phyloP scores from a whole-genome alignment of 2,797 vertebrate species.

The Enteromius mattozi region DNA sequence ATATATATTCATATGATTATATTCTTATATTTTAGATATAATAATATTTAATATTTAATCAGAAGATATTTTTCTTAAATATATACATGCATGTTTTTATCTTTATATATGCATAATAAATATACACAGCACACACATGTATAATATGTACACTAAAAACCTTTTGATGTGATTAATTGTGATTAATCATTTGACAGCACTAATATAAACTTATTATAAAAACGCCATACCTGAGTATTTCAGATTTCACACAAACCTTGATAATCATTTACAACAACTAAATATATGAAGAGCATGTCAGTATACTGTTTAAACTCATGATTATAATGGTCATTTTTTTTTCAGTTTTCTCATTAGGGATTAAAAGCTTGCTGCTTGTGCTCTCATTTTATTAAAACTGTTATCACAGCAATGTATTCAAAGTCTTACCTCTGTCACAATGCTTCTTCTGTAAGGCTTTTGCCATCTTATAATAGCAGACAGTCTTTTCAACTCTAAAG shows the following conservation, averaged over 20 bases:
- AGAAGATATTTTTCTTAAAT: no score
- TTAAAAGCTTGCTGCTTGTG: not conserved
- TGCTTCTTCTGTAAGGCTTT: not conserved
- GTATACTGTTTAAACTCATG: not conserved
- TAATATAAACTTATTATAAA: not conserved
- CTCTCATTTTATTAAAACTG: not conserved
- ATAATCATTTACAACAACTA: not conserved
- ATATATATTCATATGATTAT: no score
- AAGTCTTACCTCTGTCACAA: not conserved
- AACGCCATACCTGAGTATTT: not conserved
- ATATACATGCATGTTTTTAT: no score
- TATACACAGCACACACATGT: no score
- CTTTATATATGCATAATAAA: no score
- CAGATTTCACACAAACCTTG: not conserved
- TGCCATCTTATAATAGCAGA: not conserved
- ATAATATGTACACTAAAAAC: no score
- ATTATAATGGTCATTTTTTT: not conserved
- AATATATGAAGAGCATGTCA: not conserved
- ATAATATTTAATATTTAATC: no score
- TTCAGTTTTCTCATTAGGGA: not conserved
- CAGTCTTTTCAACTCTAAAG: not conserved
- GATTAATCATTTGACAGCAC: no score
- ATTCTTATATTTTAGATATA: no score
- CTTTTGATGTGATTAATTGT: no score
- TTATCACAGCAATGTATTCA: not conserved